These are phyloP conservation scores for Tupaia chinensis DNA, from an alignment of 2,113 vertebrate species.

Conservation along the genomic window DNA sequence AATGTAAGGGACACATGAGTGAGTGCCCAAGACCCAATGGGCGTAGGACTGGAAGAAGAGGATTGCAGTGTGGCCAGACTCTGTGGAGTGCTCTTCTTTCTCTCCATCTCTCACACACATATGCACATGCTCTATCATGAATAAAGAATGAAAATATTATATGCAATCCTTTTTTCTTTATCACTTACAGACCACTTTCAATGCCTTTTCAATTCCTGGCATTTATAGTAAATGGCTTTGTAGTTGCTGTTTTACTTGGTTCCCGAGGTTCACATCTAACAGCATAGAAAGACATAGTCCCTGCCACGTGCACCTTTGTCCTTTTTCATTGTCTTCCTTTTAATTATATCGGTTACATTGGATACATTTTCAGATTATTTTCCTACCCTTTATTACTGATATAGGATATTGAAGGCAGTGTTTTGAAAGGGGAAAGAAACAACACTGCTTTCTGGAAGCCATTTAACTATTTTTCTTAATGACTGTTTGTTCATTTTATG, in stretches of 20 bases:
- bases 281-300: neutral
- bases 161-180: neutral
- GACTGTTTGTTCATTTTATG: neutral
- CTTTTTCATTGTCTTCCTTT: constrained; percentile 14
- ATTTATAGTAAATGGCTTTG: neutral
- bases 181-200: neutral
- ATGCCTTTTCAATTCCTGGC: constrained; percentile 21
- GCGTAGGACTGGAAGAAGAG: no score
- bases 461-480: constrained; percentile 61
- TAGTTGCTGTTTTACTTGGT: neutral
- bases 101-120: no score
- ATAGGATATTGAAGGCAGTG: neutral
- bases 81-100: no score
- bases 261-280: neutral
- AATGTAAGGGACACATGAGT: no score
- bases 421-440: constrained; percentile 20
- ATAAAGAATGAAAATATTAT: no score
- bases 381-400: neutral
- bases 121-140: no score
- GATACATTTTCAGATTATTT: constrained; percentile 28
- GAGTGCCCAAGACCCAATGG: no score
- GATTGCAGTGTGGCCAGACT: no score
- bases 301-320: neutral
- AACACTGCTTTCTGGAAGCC: constrained; percentile 2
- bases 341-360: neutral